A percentile compares a stretch with the other conserved stretches of the same genome.
phyloP scores from a whole-genome alignment of 2,888 invertebrate genomes.

The Volucella zonaria region DNA sequence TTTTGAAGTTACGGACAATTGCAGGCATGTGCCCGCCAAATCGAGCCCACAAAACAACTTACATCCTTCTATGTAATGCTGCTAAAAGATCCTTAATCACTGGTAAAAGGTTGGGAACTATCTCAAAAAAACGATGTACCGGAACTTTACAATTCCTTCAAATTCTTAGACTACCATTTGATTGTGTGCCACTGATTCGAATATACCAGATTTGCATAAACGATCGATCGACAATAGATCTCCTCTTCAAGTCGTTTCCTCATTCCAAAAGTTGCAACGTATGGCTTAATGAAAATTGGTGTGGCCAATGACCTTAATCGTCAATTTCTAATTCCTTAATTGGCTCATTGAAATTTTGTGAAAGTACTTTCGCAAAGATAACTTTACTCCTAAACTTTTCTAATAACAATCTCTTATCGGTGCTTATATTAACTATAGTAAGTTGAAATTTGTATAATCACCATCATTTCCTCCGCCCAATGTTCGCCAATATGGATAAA shows the following conservation, averaged over 20 bases:
- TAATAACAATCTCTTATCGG: too few species aligned
- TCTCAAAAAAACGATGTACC: too few species aligned
- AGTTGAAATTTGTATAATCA: too few species aligned
- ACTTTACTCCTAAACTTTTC: too few species aligned
- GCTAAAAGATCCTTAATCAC: slow-evolving; percentile 72
- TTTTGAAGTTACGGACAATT: not conserved
- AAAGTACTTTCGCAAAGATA: not conserved
- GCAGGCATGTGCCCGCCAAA: slow-evolving; percentile 5
- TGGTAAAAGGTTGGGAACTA: too few species aligned
- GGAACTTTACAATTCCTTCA: too few species aligned
- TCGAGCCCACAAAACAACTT: slow-evolving; percentile 5
- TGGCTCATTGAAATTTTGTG: not conserved
- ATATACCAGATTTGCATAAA: slow-evolving; percentile 7
- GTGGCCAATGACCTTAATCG: not conserved
- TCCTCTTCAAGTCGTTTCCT: slow-evolving; percentile 45
- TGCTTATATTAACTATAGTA: too few species aligned
- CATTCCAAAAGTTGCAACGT: slow-evolving; percentile 70
- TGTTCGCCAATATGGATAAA: too few species aligned
- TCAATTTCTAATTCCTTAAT: not conserved
- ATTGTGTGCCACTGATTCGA: slow-evolving; percentile 55
- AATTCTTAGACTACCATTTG: too few species aligned
- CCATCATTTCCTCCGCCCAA: too few species aligned
- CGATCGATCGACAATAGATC: too few species aligned
- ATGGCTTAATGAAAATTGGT: slow-evolving; percentile 62
- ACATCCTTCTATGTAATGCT: not conserved